phyloP scores from a whole-genome alignment of 2,888 invertebrate species.

The Linnaemya tessellans region DNA sequence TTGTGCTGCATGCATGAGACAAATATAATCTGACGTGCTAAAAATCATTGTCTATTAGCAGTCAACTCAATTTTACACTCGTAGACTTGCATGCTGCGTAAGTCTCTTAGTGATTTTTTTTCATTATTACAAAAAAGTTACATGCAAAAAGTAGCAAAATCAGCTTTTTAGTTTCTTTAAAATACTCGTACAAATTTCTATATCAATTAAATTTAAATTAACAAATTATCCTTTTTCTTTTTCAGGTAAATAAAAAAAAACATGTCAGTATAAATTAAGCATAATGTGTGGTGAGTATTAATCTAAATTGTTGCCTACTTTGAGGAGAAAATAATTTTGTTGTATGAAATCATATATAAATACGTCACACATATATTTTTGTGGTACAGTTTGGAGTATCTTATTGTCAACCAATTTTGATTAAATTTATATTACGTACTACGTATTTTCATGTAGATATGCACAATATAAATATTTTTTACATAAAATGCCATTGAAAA shows the following conservation, averaged over 20 bases:
- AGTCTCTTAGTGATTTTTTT: too few species aligned
- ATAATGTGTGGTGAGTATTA: conserved; percentile 4
- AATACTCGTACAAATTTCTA: not conserved
- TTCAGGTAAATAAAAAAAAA: conserved; percentile 28
- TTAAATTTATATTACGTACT: too few species aligned
- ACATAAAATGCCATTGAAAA: too few species aligned
- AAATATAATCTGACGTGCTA: conserved; percentile 5
- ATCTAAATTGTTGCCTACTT: not conserved
- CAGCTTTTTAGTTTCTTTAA: not conserved
- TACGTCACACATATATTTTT: too few species aligned
- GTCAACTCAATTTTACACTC: not conserved
- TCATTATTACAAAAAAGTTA: too few species aligned
- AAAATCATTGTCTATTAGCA: not conserved
- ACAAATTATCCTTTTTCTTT: not conserved
- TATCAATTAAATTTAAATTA: not conserved
- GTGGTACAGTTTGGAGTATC: too few species aligned
- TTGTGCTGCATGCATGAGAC: not conserved
- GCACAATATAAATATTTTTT: too few species aligned
- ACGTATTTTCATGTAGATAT: not conserved
- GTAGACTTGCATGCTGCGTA: too few species aligned
- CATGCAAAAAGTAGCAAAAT: not conserved
- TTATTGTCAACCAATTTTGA: too few species aligned
- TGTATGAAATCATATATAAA: too few species aligned
- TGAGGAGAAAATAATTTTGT: not conserved
- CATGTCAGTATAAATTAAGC: not conserved